Percentiles rank a stretch among this genome's conserved stretches.
Conservation (phyloP, 2,888 invertebrate species). For the Macrophya alboannulata region DNA sequence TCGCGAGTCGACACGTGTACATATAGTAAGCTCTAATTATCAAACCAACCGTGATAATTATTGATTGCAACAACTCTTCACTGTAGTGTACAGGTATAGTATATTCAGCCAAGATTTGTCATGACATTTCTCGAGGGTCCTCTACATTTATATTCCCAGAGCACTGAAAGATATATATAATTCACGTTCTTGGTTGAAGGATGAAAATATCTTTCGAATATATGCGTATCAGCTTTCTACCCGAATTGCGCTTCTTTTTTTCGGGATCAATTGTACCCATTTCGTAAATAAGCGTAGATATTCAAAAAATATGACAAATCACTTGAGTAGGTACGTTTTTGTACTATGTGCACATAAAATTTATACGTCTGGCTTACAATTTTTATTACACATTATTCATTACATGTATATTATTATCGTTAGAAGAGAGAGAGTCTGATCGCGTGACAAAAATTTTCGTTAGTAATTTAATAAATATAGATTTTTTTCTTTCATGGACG, state of each 20-base stretch:
- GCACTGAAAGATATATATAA: constrained; percentile 7
- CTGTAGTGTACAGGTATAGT: constrained; percentile 1
- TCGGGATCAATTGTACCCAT: neutral
- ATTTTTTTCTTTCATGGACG: neutral
- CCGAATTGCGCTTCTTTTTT: neutral
- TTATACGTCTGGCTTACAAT: neutral
- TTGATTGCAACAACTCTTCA: constrained; percentile 15
- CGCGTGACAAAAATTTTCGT: neutral
- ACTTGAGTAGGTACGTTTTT: neutral
- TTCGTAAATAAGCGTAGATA: neutral
- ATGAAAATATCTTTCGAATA: neutral
- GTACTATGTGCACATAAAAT: too few relatives aligned
- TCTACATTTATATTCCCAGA: neutral
- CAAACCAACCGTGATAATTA: constrained; percentile 1
- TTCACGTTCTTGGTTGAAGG: neutral
- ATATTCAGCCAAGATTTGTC: neutral
- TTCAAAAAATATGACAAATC: neutral
- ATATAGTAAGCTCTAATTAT: neutral
- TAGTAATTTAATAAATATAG: neutral
- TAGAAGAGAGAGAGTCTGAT: neutral
- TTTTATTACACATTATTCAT: neutral
- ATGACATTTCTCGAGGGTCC: constrained; percentile 32
- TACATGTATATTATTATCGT: neutral
- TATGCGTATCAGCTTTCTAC: neutral
- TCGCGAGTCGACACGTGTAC: constrained; percentile 1